Percentiles rank a stretch among this genome's conserved stretches.
phyloP scores from a whole-genome alignment of 1,140 invertebrate genomes.

The Platorchestia sp. region DNA sequence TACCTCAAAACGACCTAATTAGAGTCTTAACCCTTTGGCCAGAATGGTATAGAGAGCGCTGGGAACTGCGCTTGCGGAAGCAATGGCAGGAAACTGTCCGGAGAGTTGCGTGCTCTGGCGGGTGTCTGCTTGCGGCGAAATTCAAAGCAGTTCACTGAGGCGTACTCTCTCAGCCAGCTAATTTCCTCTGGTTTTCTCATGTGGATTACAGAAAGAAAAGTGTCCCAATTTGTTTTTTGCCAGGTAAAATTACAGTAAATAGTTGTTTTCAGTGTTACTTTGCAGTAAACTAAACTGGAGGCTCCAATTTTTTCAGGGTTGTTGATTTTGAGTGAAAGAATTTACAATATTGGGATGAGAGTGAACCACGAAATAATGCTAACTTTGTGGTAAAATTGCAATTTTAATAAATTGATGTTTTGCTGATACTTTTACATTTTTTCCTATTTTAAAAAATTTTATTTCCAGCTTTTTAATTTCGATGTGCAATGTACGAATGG shows the following conservation, averaged over 20 bases:
- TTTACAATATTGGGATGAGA: too few species aligned
- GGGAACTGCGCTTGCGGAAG: not conserved
- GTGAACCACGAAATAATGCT: not conserved
- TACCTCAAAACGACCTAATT: constrained; percentile 11
- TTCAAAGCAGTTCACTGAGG: not conserved
- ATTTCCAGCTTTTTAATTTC: too few species aligned
- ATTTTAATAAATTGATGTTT: not conserved
- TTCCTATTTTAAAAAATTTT: too few species aligned
- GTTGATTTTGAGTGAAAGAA: too few species aligned
- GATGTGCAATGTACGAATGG: too few species aligned
- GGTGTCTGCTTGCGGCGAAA: not conserved
- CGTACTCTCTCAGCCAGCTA: not conserved
- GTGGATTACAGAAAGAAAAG: not conserved
- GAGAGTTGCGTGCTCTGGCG: too few species aligned
- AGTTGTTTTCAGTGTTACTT: not conserved
- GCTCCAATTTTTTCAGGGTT: too few species aligned
- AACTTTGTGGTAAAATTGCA: not conserved
- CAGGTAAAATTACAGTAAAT: not conserved
- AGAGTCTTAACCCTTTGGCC: not conserved
- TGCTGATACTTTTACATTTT: not conserved
- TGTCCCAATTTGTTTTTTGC: not conserved
- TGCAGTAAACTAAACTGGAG: too few species aligned
- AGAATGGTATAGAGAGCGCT: not conserved
- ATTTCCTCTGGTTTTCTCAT: not conserved
- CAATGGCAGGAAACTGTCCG: too few species aligned